Percentiles rank a stretch among this genome's conserved stretches.
Evolutionary conservation across 2,113 vertebrate genomes (phyloP).

Genomic region (Pelvicachromis taeniatus): DNA sequence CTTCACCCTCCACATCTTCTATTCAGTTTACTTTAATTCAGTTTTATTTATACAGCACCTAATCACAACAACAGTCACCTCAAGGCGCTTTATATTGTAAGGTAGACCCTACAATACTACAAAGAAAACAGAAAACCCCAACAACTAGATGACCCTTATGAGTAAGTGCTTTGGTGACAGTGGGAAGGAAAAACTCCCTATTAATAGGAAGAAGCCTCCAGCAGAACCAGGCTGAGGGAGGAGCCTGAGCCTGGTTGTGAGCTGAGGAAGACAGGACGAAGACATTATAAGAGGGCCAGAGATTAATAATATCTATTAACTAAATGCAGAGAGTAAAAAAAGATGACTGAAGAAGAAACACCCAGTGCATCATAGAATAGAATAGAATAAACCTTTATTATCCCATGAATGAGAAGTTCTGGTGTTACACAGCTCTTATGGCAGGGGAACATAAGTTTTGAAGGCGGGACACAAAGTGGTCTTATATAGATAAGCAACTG

Average conservation of each 20-base stretch:
- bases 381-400: no score
- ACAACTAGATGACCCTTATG: rapidly evolving
- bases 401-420: no score
- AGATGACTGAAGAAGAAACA: rapidly evolving
- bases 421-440: no score
- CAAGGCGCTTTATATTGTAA: neutral
- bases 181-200: neutral
- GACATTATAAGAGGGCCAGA: neutral
- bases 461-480: no score
- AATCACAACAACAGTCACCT: no score
- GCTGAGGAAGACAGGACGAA: neutral
- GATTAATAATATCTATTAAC: neutral
- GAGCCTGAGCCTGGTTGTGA: neutral
- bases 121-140: neutral
- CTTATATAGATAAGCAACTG: no score
- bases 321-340: neutral
- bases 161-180: rapidly evolving
- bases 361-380: neutral
- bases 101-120: neutral
- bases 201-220: neutral
- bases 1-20: no score
- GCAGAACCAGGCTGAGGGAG: neutral
- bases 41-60: no score
- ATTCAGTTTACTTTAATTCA: no score
- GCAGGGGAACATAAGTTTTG: no score